Base-by-base conservation (phyloP, 2,113 vertebrate genomes). In the Lepus europaeus region DNA sequence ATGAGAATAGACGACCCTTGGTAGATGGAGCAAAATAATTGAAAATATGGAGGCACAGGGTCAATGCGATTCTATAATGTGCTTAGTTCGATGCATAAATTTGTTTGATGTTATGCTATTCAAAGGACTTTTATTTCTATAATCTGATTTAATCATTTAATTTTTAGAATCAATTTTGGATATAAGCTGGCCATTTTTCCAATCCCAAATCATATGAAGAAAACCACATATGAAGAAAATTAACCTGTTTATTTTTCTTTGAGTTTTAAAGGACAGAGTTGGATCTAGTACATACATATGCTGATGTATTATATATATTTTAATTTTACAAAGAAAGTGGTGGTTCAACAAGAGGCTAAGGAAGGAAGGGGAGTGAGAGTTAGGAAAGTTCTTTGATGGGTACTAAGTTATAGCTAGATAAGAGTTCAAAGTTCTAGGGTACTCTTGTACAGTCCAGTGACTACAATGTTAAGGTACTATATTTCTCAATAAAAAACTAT, bases 141-240 rank as follows among this genome's bases (percentile, higher is more conserved):
- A 11, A 51, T 66, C 33, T 59, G 13, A 93, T 89, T 83, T 91
- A 66, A 85, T 39, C 45, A 45, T 45, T 45, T 76, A 6, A 85
- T 85, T 29, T 76, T 39, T 45, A 45, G 5, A 77, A 33, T 6
- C 27, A 88, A 31, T 84, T 90, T 20, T 90, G 68, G 12, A 78
- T 14, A 36, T 31, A 81, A 89, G 25, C 20, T 91, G 51, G 1
- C 9, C 66, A n/a, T 69, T 69, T 59, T 20, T 51, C 56, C 9
- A 78, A 86, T 89, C 73, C 10, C 33, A 51, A 74, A 86, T n/a
- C 73, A 68, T 66, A 73, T 22, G 25, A 94, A 22, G 39, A 96
- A 85, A 80, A 6, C 25, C 14, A 77, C 59, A 72, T 51, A 64
- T 31, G 11, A 13, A 77, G 20, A 85, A 95, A 95, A 74, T 90